phyloP scores from a whole-genome alignment of 1,140 invertebrate genomes.

The Ditylenchus dipsaci region DNA sequence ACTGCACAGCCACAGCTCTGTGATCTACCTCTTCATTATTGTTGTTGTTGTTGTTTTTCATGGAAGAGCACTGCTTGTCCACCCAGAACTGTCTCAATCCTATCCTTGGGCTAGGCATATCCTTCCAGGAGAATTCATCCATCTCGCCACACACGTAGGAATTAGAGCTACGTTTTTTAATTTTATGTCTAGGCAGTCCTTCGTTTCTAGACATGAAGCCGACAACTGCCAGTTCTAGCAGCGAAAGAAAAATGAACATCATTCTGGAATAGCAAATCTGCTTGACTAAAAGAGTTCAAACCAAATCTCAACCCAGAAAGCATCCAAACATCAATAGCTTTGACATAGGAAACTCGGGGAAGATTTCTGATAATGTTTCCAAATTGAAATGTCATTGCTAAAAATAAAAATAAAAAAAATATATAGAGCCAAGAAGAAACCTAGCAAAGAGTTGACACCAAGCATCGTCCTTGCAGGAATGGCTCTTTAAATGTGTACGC shows the following conservation, averaged over 20 bases:
- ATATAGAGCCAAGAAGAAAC: constrained; percentile 13
- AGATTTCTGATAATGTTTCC: constrained; percentile 57
- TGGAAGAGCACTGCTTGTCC: constrained; percentile 31
- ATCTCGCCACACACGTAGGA: constrained; percentile 25
- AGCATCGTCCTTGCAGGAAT: constrained; percentile 57
- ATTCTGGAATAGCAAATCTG: constrained; percentile 25
- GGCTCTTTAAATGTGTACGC: constrained; percentile 33
- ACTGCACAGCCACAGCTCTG: too few relatives aligned
- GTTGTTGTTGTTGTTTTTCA: constrained; percentile 27
- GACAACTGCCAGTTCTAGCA: constrained; percentile 55
- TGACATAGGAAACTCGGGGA: constrained; percentile 55
- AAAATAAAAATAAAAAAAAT: constrained; percentile 17
- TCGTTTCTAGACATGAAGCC: constrained; percentile 58
- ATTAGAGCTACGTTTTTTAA: constrained; percentile 16
- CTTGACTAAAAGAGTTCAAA: background rate
- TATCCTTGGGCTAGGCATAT: constrained; percentile 52
- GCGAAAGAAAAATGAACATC: constrained; percentile 57
- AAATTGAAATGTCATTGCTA: constrained; percentile 56
- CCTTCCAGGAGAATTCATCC: constrained; percentile 52
- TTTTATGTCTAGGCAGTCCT: constrained; percentile 34
- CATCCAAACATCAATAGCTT: constrained; percentile 48
- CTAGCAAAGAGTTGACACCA: constrained; percentile 53
- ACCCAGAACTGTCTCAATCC: constrained; percentile 50
- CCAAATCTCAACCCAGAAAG: constrained; percentile 24
- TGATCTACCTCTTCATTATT: constrained; percentile 20